phyloP scores from a whole-genome alignment of 2,888 invertebrate species.

The Autographa gamma region DNA sequence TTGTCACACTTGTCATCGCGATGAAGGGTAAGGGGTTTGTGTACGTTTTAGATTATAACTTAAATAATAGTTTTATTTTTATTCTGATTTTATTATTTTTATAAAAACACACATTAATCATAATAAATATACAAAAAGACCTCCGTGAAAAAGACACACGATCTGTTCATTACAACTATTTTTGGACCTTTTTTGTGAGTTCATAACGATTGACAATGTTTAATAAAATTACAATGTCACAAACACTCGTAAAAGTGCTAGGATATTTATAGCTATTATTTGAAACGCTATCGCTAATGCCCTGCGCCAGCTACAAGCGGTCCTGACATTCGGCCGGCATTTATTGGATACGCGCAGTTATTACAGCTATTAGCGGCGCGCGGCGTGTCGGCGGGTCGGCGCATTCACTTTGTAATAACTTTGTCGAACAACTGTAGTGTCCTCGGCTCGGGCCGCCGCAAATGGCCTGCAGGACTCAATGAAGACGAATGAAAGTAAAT shows the following conservation, averaged over 20 bases:
- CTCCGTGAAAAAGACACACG: too few relatives aligned
- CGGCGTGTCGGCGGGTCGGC: constrained; percentile 66
- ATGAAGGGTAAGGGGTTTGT: too few relatives aligned
- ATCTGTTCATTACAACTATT: too few relatives aligned
- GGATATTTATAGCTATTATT: neutral
- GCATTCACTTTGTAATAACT: constrained; percentile 71
- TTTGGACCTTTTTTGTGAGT: too few relatives aligned
- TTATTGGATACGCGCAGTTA: constrained; percentile 78
- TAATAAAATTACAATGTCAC: too few relatives aligned
- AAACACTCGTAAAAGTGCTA: neutral
- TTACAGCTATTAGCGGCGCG: constrained; percentile 73
- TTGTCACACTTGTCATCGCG: too few relatives aligned
- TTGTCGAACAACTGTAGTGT: constrained; percentile 40
- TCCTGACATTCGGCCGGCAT: constrained; percentile 57
- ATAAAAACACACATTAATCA: too few relatives aligned
- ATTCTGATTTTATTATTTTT: too few relatives aligned
- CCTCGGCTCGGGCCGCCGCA: constrained; percentile 8
- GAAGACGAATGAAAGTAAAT: neutral
- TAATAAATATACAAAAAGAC: too few relatives aligned
- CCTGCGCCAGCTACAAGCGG: constrained; percentile 13
- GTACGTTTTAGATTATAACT: too few relatives aligned
- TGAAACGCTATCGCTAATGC: neutral
- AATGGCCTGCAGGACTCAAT: neutral
- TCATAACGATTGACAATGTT: too few relatives aligned
- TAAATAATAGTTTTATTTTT: too few relatives aligned